These are phyloP conservation scores for Clavelina lepadiformis DNA, from an alignment of 23 tunicate genomes.

Conservation along the genomic window DNA sequence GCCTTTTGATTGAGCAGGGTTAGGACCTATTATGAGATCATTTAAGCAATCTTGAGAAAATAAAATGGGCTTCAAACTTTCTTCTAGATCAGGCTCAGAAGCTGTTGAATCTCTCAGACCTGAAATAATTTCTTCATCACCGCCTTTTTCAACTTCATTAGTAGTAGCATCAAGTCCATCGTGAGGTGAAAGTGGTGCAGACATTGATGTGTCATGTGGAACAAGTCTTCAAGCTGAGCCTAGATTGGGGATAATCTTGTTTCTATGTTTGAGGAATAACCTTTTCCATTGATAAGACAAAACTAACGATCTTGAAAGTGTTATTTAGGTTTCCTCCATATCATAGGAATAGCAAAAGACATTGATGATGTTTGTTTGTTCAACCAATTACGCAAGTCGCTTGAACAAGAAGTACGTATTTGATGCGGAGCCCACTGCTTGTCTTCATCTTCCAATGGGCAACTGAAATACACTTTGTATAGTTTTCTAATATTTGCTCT, in stretches of 20 bases:
- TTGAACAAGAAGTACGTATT: conserved; percentile 11
- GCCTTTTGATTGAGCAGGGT: conserved; percentile 16
- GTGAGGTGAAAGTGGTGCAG: conserved; percentile 2
- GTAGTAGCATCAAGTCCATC: conserved; percentile 1
- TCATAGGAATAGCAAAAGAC: conserved; percentile 8
- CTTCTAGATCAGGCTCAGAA: conserved; percentile 3
- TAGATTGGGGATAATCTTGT: conserved; percentile 7
- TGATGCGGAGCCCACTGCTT: conserved; percentile 12
- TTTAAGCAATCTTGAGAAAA: conserved; percentile 9
- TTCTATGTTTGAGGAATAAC: conserved; percentile 1
- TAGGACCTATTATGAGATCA: conserved; percentile 10
- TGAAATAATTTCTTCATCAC: conserved; percentile 14
- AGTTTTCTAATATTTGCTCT: too few species aligned
- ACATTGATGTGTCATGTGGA: conserved; percentile 4
- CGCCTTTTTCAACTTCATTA: too few species aligned
- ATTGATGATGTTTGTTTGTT: conserved; percentile 7
- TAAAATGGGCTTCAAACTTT: conserved; percentile 19
- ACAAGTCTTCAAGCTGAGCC: conserved; percentile 10
- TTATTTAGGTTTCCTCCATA: conserved; percentile 4
- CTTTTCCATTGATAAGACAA: conserved; percentile 7
- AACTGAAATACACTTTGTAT: too few species aligned
- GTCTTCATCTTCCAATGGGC: too few species aligned
- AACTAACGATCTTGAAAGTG: too few species aligned
- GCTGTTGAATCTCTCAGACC: conserved; percentile 13
- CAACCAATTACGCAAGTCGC: conserved; percentile 13